Evolutionary conservation across 2,113 vertebrate genomes (phyloP).

Genomic region (Lophura nycthemera): DNA sequence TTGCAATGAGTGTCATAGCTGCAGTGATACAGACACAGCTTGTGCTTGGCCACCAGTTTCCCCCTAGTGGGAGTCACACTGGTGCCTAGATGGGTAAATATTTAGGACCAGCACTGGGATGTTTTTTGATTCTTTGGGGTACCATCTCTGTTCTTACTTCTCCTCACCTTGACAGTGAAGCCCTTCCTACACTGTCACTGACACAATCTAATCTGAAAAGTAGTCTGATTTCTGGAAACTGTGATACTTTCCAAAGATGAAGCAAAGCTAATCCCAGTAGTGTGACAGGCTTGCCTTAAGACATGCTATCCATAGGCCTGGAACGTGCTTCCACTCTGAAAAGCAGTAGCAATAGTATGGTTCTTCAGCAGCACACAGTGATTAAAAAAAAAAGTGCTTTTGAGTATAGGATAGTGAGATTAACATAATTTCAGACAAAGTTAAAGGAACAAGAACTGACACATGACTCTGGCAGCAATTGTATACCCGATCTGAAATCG

Average conservation of each 20-base stretch:
- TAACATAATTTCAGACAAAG: not conserved
- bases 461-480: not conserved
- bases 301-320: not conserved
- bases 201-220: not conserved
- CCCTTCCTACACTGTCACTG: fast-evolving
- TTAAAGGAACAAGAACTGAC: not conserved
- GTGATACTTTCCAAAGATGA: not conserved
- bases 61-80: fast-evolving
- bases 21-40: not conserved
- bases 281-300: not conserved
- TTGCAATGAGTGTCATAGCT: not conserved
- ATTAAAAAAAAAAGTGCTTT: not conserved
- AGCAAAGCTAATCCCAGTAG: not conserved
- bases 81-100: not conserved
- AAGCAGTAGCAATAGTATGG: not conserved
- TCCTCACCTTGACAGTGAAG: not conserved
- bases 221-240: not conserved
- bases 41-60: not conserved
- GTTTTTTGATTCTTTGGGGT: not conserved
- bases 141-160: not conserved
- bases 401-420: not conserved
- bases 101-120: not conserved
- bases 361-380: not conserved
- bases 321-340: not conserved
- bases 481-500: not conserved